phyloP scores from a whole-genome alignment of 2,888 invertebrate genomes.

The Epinotia demarniana region DNA sequence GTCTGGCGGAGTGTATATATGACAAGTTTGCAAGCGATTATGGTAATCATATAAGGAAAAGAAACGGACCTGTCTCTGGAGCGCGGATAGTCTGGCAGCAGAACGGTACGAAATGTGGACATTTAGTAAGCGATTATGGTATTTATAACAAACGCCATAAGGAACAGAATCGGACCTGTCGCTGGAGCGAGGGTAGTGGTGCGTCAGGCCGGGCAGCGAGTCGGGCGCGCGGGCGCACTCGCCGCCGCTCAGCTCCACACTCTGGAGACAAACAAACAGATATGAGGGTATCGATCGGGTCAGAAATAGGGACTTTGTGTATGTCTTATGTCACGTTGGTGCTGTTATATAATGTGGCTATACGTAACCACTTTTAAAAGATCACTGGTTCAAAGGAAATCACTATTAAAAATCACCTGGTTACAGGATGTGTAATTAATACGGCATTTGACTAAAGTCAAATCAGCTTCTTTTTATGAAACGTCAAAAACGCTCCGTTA shows the following conservation, averaged over 20 bases:
- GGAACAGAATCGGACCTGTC: conserved; percentile 61
- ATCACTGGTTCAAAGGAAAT: no score
- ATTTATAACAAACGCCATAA: background rate
- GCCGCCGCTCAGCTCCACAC: conserved; percentile 74
- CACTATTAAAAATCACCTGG: no score
- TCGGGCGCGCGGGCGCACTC: conserved; percentile 84
- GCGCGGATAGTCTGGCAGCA: conserved; percentile 74
- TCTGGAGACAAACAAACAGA: conserved; percentile 63
- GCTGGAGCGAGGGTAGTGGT: conserved; percentile 81
- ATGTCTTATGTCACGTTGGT: no score
- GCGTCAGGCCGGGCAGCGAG: conserved; percentile 87
- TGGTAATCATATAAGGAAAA: background rate
- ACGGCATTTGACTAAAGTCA: no score
- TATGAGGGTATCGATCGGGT: background rate
- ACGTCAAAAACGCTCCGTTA: no score
- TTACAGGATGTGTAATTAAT: no score
- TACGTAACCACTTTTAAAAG: no score
- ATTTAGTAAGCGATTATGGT: background rate
- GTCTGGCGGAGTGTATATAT: no score
- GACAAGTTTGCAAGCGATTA: background rate
- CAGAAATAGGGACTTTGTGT: background rate
- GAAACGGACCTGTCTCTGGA: conserved; percentile 66
- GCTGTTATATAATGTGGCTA: no score
- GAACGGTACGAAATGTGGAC: no score
- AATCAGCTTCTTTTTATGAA: no score